Base-by-base conservation (phyloP, 2,797 vertebrate species). In the Danio choprae region DNA sequence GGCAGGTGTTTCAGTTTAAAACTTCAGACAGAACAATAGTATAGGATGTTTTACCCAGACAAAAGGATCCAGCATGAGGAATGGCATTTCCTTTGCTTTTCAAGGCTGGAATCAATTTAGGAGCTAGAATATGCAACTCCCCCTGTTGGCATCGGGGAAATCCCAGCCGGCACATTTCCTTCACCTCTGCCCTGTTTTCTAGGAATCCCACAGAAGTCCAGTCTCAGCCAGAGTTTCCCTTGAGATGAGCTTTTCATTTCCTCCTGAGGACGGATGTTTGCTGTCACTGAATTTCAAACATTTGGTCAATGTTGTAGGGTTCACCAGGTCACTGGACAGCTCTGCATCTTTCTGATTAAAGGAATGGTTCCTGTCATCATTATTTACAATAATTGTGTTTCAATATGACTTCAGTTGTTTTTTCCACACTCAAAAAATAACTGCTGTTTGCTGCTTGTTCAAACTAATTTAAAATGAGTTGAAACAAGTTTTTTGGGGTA, bases 1-100 rank as follows among this genome's bases (percentile, higher is more conserved):
- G 79, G 85, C 91, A 92, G 89, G 89, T 93, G 92, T 90, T 93
- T 91, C 84, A 90, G 87, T 88, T 93, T 91, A 93, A 89, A 87
- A 60, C 71, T 77, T 84, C 84, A 89, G 86, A 90, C 87, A 84
- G 82, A 89, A 90, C 89, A 91, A 89, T 86, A 80, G 83, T 83
- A 80, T 68, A 87, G 80, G 81, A 92, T 91, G 89, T 91, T 88
- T 63, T 88, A 90, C 88, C 90, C 86, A 88, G 88, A 89, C 71
- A 74, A 84, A 84, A 90, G 87, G 86, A 90, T 91, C 84, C 84
- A 86, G 85, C 84, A 83, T 55, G 80, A 71, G 60, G 82, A 90
- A 87, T 89, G 90, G 87, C 81, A 92, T 92, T 93, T 93, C 89
- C 89, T 86, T 85, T 51, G 79, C 86, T 87, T 86, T 86, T 84